phyloP scores from a whole-genome alignment of 2,113 vertebrate species.

The Cololabis saira region DNA sequence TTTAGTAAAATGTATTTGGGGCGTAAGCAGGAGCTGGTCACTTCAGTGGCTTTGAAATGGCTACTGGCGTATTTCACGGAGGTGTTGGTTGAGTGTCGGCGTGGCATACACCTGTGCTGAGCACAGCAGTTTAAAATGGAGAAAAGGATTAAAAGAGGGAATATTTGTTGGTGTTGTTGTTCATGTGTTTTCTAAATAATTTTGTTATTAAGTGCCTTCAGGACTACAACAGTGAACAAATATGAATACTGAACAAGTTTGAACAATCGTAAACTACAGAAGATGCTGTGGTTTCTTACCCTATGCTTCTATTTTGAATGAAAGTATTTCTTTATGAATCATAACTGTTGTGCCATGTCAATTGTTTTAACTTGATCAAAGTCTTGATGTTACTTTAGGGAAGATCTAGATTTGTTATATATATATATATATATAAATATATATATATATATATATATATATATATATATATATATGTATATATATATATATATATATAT shows the following conservation, averaged over 20 bases:
- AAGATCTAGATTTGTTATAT: slow-evolving; percentile 44
- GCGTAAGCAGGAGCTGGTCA: slow-evolving; percentile 13
- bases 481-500: slow-evolving; percentile 52
- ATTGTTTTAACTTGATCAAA: slow-evolving; percentile 82
- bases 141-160: slow-evolving; percentile 6
- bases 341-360: slow-evolving; percentile 67
- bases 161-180: slow-evolving; percentile 40
- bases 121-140: slow-evolving; percentile 60
- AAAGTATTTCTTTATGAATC: slow-evolving; percentile 75
- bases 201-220: slow-evolving; percentile 92
- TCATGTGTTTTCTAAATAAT: slow-evolving; percentile 65
- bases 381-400: slow-evolving; percentile 71
- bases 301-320: slow-evolving; percentile 81
- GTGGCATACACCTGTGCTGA: slow-evolving; percentile 70
- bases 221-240: slow-evolving; percentile 72
- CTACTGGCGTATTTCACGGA: slow-evolving; percentile 7
- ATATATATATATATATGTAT: slow-evolving; percentile 45
- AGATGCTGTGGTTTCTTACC: slow-evolving; percentile 85
- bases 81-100: slow-evolving; percentile 27
- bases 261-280: slow-evolving; percentile 44
- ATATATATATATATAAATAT: slow-evolving; percentile 54
- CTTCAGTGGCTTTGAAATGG: slow-evolving; percentile 11
- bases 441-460: slow-evolving; percentile 51
- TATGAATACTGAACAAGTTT: slow-evolving; percentile 64
- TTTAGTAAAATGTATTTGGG: too few relatives aligned